Percentiles rank a stretch among this genome's conserved stretches.
Evolutionary conservation across 92 coral and sea anemone species (phyloP).

Genomic region (Phymanthus crucifer): DNA sequence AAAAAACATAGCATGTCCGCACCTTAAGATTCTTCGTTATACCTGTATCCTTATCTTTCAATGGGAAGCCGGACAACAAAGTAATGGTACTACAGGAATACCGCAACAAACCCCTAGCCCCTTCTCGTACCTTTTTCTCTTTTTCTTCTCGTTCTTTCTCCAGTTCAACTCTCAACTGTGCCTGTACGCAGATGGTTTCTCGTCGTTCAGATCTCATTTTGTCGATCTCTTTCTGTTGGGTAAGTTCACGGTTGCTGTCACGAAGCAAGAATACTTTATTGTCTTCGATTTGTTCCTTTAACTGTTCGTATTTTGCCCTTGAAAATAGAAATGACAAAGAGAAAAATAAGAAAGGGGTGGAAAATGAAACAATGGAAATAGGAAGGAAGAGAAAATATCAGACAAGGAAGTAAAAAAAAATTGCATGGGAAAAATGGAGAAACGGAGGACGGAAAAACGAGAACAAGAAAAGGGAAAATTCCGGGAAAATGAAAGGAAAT

Average conservation of each 20-base stretch:
- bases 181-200: slow-evolving; percentile 64
- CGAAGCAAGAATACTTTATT: slow-evolving; percentile 53
- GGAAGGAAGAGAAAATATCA: neutral
- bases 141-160: slow-evolving; percentile 48
- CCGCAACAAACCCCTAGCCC: no score
- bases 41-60: no score
- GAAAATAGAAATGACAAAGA: neutral
- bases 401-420: neutral
- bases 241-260: slow-evolving; percentile 66
- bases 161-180: slow-evolving; percentile 58
- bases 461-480: neutral
- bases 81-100: no score
- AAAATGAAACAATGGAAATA: neutral
- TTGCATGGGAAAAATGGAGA: neutral
- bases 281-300: slow-evolving; percentile 54
- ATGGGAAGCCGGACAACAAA: no score
- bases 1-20: no score
- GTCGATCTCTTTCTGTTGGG: slow-evolving; percentile 63
- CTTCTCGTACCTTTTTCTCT: slow-evolving; percentile 50
- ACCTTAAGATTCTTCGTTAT: no score
- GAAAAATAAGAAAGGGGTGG: neutral
- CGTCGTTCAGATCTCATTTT: slow-evolving; percentile 68
- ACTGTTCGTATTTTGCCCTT: slow-evolving; percentile 40
- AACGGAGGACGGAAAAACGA: neutral
- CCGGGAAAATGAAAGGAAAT: neutral